Conservation (phyloP, 2,113 vertebrate genomes). For the Phrynosoma blainvillii region DNA sequence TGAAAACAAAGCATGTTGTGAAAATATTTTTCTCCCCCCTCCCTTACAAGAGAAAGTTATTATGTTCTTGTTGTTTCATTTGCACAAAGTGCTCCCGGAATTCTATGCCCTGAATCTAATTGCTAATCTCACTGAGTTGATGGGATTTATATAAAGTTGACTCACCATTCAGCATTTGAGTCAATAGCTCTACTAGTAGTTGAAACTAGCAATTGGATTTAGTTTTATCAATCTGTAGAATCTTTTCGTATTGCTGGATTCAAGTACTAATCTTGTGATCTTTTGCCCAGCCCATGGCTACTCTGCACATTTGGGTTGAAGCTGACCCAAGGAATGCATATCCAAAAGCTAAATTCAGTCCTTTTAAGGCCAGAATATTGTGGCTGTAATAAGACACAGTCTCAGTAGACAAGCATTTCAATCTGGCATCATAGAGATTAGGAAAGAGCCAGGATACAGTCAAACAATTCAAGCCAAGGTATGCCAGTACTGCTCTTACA, state of each 20-base stretch:
- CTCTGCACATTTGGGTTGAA: too few relatives aligned
- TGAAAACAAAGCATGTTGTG: too few relatives aligned
- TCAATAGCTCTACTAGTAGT: too few relatives aligned
- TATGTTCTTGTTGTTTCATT: background rate
- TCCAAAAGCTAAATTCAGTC: background rate
- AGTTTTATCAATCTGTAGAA: background rate
- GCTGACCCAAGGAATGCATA: background rate
- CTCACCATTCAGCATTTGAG: too few relatives aligned
- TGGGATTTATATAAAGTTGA: too few relatives aligned
- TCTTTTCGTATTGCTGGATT: background rate
- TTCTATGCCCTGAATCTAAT: background rate
- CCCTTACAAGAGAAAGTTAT: background rate
- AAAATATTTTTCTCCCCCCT: background rate
- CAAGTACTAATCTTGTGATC: background rate
- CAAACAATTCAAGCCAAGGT: background rate
- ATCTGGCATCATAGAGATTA: background rate
- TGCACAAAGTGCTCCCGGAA: background rate
- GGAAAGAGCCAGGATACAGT: background rate
- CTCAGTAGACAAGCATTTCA: background rate
- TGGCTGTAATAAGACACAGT: background rate
- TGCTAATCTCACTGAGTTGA: too few relatives aligned
- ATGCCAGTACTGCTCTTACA: background rate
- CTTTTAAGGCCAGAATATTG: background rate
- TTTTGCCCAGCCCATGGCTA: background rate
- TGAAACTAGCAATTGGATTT: too few relatives aligned